Evolutionary conservation across 1,140 invertebrate species (phyloP).

Genomic region (Periplaneta americana): DNA sequence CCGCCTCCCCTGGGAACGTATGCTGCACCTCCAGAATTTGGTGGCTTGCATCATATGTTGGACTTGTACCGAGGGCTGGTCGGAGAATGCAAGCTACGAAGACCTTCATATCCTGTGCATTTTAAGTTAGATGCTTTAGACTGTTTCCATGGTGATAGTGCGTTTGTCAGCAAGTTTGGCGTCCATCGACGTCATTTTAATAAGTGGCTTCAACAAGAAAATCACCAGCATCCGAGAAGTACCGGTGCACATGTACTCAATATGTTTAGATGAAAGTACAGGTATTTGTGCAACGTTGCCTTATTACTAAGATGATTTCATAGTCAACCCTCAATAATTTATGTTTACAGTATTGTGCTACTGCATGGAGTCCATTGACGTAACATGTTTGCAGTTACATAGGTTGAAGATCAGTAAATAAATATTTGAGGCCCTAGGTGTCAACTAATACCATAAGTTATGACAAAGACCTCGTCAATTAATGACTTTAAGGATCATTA

Average conservation of each 20-base stretch:
- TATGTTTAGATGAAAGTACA: not conserved
- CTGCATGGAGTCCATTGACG: too few species aligned
- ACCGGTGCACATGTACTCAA: not conserved
- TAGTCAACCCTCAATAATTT: not conserved
- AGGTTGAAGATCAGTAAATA: too few species aligned
- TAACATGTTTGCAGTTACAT: too few species aligned
- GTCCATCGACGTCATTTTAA: not conserved
- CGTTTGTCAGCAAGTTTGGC: not conserved
- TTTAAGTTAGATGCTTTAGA: conserved; percentile 39
- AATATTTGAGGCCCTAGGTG: too few species aligned
- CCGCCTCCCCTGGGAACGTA: not conserved
- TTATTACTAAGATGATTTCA: not conserved
- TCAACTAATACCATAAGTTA: too few species aligned
- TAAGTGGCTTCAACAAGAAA: not conserved
- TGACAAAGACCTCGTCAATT: too few species aligned
- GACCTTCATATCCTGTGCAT: conserved; percentile 38
- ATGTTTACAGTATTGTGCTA: too few species aligned
- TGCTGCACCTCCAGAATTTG: not conserved
- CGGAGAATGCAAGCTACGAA: not conserved
- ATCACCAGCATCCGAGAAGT: not conserved
- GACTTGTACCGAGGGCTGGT: not conserved
- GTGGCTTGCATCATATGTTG: not conserved
- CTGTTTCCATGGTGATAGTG: not conserved
- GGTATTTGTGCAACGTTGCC: not conserved
- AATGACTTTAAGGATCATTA: too few species aligned